Evolutionary conservation across 2,113 vertebrate species (phyloP), one percentile per base, ranked within the genome.

Genomic region (Scytalopus superciliaris): DNA sequence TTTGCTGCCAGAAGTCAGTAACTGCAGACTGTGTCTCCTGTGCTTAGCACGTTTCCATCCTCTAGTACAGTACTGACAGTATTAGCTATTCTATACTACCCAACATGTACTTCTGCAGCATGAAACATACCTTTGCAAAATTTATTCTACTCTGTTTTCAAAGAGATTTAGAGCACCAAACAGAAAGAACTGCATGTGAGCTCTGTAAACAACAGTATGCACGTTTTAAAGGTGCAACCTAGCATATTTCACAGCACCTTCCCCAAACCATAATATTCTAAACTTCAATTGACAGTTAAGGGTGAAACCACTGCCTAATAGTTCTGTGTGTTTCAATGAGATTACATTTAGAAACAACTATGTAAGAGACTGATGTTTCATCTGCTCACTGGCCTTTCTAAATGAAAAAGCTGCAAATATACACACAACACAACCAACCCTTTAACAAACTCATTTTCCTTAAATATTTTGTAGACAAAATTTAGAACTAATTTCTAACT

Each of bases 241-340:
- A 12, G 12, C 24, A 6, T 53, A n/a, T 56, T 89, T 77, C 52
- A 80, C 10, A 78, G 47, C 15, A 66, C 15, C n/a, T 62, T 81
- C 18, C 28, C 64, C 47, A 77, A 69, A 69, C 3, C 0, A 1
- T 11, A 78, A 60, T 0, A 84, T 14, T 53, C 4, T 42, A 5
- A 49, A 56, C 73, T 90, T 83, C 28, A 66, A 62, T 4, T 62
- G 40, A 60, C 47, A 64, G 27, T 21, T 73, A 49, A 33, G 15
- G 30, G 15, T 17, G 64, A 88, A 35, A 76, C 7, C 31, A 74
- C 1, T 6, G 10, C 25, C 40, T 42, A 90, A 86, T 19, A n/a
- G 78, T 63, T 79, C 2, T 12, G 19, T 0, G 0, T 35, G 18
- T 77, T 73, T 74, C 31, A 57, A 87, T 45, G 57, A 76, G 16